Evolutionary conservation across 2,113 vertebrate species (phyloP).

Genomic region (Rostratula benghalensis): DNA sequence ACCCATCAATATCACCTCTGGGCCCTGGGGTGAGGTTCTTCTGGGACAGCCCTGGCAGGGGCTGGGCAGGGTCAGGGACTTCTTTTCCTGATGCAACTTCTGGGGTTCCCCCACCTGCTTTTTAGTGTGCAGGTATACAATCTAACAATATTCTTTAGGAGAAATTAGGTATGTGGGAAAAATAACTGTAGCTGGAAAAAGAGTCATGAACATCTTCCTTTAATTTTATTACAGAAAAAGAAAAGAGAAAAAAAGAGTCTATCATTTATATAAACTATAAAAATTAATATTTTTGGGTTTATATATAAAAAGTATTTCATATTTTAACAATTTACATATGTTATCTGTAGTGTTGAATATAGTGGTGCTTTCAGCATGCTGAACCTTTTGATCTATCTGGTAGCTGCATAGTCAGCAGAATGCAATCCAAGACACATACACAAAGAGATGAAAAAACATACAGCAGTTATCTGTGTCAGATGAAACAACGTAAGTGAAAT

Average conservation of each 20-base stretch:
- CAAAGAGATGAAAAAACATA: neutral
- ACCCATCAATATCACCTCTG: neutral
- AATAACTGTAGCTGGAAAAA: neutral
- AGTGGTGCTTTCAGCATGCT: neutral
- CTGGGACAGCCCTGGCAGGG: neutral
- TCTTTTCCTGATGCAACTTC: fast-evolving
- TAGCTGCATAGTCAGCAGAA: neutral
- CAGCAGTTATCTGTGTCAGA: neutral
- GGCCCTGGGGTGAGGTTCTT: neutral
- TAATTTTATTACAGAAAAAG: neutral
- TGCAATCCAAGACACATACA: neutral
- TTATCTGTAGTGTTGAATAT: neutral
- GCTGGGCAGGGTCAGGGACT: neutral
- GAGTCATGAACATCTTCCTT: neutral
- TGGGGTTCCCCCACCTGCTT: neutral
- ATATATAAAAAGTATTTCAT: neutral
- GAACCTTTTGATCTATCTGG: neutral
- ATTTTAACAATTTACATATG: neutral
- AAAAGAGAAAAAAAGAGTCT: neutral
- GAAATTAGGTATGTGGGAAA: neutral
- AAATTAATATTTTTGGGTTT: neutral
- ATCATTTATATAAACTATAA: neutral
- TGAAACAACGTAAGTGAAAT: neutral
- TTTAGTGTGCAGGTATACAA: neutral
- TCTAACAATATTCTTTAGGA: neutral